These are phyloP conservation scores for Hydrophis major DNA, from an alignment of 2,797 vertebrate genomes.

Conservation along the genomic window DNA sequence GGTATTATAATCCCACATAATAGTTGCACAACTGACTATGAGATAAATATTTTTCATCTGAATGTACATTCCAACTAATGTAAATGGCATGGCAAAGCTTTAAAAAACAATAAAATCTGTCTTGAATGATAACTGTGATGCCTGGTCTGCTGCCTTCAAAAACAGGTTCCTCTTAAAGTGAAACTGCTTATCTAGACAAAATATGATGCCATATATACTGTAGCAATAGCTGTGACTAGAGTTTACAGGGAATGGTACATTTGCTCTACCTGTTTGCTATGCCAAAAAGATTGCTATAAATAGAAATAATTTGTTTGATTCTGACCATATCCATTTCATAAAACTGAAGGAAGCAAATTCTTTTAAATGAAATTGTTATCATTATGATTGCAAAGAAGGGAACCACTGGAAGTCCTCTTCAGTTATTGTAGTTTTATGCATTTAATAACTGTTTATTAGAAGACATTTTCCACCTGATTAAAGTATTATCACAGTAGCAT, in stretches of 20 bases:
- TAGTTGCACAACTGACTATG: background rate
- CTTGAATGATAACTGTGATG: background rate
- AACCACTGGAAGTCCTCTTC: background rate
- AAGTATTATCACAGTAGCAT: background rate
- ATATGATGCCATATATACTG: background rate
- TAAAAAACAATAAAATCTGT: background rate
- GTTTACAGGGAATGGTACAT: background rate
- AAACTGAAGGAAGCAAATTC: background rate
- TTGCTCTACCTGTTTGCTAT: background rate
- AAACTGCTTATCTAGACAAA: conserved; percentile 1
- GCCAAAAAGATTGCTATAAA: background rate
- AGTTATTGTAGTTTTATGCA: background rate
- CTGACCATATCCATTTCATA: background rate
- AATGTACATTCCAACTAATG: background rate
- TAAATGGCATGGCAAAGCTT: background rate
- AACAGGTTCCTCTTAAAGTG: background rate
- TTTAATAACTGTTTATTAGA: background rate
- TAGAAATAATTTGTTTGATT: background rate
- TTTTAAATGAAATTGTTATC: background rate
- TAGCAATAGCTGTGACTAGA: background rate
- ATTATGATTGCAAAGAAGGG: background rate
- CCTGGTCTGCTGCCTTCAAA: background rate
- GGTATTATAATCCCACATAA: background rate
- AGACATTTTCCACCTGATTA: background rate
- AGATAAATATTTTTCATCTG: background rate